phyloP scores from a whole-genome alignment of 37 sponge, comb jelly and placozoan species.

The Axinella damicornis region DNA sequence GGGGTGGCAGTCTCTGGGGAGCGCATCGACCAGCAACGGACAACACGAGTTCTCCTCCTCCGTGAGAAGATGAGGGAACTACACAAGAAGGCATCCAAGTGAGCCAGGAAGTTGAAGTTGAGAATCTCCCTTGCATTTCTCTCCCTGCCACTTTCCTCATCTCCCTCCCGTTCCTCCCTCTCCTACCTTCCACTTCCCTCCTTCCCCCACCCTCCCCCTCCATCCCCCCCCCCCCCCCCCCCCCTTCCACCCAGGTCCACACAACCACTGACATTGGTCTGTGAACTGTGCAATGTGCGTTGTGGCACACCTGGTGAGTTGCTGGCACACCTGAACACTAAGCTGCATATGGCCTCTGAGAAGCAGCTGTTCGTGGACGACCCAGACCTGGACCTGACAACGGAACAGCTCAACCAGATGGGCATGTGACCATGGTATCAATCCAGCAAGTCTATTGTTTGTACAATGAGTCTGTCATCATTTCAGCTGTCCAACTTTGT shows the following conservation, averaged over 20 bases:
- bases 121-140: no score
- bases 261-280: slow-evolving; percentile 30
- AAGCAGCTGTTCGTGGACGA: slow-evolving; percentile 28
- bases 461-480: no score
- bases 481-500: no score
- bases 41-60: slow-evolving; percentile 32
- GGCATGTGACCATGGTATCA: background rate
- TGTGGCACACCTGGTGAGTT: slow-evolving; percentile 48
- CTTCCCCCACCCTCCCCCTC: background rate
- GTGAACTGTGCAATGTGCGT: slow-evolving; percentile 55
- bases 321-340: slow-evolving; percentile 32
- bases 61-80: slow-evolving; percentile 55
- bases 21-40: slow-evolving; percentile 18
- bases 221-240: background rate
- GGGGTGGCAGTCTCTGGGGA: slow-evolving; percentile 65
- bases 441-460: no score
- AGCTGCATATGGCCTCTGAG: slow-evolving; percentile 36
- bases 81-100: slow-evolving; percentile 53
- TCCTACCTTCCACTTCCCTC: background rate
- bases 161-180: background rate
- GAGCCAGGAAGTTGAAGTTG: no score
- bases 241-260: slow-evolving; percentile 8
- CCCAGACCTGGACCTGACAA: background rate
- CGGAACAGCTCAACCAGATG: background rate
- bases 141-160: background rate